These are phyloP conservation scores for Vanessa cardui DNA, from an alignment of 2,888 invertebrate genomes.

Conservation along the genomic window DNA sequence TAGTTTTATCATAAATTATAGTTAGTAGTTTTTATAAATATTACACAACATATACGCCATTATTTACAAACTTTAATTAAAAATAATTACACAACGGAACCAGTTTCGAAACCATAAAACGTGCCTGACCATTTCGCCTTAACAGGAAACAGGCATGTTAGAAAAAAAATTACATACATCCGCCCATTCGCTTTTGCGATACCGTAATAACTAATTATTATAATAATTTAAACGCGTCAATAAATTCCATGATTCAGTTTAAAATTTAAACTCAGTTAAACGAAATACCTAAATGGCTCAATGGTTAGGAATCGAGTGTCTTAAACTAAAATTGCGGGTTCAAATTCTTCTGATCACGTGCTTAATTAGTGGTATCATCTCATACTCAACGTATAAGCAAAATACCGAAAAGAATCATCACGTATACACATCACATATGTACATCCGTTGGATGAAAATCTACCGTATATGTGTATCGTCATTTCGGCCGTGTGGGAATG, in stretches of 20 bases:
- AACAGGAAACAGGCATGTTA: constrained; percentile 76
- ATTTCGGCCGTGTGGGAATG: no score
- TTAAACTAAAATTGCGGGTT: no score
- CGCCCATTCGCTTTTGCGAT: constrained; percentile 65
- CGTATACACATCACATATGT: no score
- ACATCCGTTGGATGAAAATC: no score
- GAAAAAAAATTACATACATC: constrained; percentile 77
- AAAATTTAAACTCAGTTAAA: not conserved
- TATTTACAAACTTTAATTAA: not conserved
- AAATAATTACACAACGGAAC: not conserved
- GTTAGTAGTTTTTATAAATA: no score
- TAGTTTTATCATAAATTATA: no score
- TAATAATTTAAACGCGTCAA: constrained; percentile 45
- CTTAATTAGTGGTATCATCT: no score
- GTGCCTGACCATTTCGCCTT: constrained; percentile 51
- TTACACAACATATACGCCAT: no score
- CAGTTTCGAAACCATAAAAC: not conserved
- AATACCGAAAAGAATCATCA: no score
- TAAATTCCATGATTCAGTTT: constrained; percentile 14
- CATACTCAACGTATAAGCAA: no score
- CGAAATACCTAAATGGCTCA: constrained; percentile 20
- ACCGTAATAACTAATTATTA: constrained; percentile 72
- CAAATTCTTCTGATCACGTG: no score
- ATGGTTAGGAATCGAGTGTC: not conserved
- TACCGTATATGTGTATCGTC: no score